These are phyloP conservation scores for Poicephalus meyeri DNA, from an alignment of 2,113 vertebrate species.

Conservation along the genomic window DNA sequence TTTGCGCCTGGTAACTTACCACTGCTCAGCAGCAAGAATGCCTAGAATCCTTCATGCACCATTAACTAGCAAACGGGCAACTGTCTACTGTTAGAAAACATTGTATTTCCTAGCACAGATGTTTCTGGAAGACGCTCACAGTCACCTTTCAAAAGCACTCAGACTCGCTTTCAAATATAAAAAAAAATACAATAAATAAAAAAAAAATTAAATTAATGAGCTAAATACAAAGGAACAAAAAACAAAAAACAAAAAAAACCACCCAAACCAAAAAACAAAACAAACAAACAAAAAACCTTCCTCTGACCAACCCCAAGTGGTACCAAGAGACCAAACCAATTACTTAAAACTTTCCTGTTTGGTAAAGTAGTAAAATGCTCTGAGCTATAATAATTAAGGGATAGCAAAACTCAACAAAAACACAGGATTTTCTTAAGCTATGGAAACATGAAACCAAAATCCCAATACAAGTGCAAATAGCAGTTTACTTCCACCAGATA, in stretches of 20 bases:
- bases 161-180: not conserved
- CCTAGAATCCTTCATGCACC: not conserved
- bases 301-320: not conserved
- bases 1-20: not conserved
- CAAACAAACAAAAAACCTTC: not conserved
- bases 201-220: not conserved
- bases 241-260: not conserved
- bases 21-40: not conserved
- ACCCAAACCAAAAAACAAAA: no score
- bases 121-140: not conserved
- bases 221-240: not conserved
- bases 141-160: not conserved
- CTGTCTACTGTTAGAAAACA: not conserved
- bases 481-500: slow-evolving; percentile 61
- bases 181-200: not conserved
- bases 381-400: slow-evolving; percentile 35
- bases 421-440: slow-evolving; percentile 32
- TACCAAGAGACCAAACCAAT: slow-evolving; percentile 11
- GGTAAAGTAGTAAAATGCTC: slow-evolving; percentile 7
- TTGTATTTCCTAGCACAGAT: not conserved
- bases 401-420: slow-evolving; percentile 23
- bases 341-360: slow-evolving; percentile 2
- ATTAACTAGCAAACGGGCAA: not conserved
- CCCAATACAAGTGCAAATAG: slow-evolving; percentile 56
- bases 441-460: slow-evolving; percentile 54